phyloP scores from a whole-genome alignment of 2,113 vertebrate species.

The Callipepla californica region DNA sequence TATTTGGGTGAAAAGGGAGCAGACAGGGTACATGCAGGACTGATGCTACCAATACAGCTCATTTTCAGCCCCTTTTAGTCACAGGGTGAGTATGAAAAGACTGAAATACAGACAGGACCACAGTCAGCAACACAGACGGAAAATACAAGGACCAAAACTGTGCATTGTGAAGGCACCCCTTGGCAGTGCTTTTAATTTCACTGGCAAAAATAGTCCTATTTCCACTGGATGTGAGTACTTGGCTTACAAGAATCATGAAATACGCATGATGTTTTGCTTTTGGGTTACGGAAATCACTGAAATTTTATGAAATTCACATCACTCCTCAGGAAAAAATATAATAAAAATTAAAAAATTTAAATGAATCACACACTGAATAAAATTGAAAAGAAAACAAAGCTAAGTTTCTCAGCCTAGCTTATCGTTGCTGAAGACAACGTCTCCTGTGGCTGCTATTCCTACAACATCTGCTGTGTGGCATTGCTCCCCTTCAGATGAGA shows the following conservation, averaged over 20 bases:
- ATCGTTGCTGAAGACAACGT: background rate
- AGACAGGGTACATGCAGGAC: background rate
- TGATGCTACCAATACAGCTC: background rate
- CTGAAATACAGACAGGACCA: background rate
- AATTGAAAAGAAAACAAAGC: background rate
- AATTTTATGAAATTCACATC: background rate
- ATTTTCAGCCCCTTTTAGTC: background rate
- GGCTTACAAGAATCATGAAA: background rate
- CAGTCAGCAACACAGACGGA: background rate
- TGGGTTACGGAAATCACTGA: fast-evolving
- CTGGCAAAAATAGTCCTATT: background rate
- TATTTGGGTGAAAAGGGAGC: background rate
- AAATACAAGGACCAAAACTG: background rate
- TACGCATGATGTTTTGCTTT: background rate
- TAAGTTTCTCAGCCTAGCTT: background rate
- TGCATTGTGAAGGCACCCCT: background rate
- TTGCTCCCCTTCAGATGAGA: slow-evolving; percentile 79
- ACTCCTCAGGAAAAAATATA: background rate
- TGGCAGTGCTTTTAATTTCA: background rate
- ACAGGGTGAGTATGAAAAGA: background rate
- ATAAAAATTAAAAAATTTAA: background rate
- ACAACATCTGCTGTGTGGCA: slow-evolving; percentile 84
- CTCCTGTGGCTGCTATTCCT: slow-evolving; percentile 79
- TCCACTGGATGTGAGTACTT: fast-evolving
- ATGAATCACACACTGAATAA: background rate